These are phyloP conservation scores for Chorisops tibialis DNA, from an alignment of 2,888 invertebrate genomes.

Conservation along the genomic window DNA sequence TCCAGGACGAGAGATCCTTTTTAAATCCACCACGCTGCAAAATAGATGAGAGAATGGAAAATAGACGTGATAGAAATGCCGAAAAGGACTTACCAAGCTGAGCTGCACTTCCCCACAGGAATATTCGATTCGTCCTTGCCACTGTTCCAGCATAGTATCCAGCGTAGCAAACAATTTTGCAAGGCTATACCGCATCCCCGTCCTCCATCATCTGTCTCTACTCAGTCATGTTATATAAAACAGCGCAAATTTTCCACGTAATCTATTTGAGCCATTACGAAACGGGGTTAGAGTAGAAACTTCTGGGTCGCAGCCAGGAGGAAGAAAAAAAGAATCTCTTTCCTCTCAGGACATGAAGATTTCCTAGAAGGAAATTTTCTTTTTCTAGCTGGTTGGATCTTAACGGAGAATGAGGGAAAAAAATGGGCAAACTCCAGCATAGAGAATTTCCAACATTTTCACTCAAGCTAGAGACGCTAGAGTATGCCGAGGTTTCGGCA, in stretches of 20 bases:
- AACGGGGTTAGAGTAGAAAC: neutral
- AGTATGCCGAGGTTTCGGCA: neutral
- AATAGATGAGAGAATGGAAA: slow-evolving; percentile 21
- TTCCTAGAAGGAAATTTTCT: slow-evolving; percentile 19
- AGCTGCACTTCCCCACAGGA: neutral
- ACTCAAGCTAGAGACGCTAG: too few species aligned
- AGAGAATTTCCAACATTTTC: slow-evolving; percentile 20
- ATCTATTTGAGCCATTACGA: slow-evolving; percentile 33
- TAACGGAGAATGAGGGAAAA: slow-evolving; percentile 5
- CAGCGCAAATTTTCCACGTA: slow-evolving; percentile 33
- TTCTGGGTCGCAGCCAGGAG: neutral
- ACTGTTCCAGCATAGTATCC: neutral
- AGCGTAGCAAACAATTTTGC: neutral
- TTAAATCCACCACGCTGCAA: slow-evolving; percentile 3
- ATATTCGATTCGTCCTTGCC: neutral
- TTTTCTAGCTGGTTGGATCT: slow-evolving; percentile 23
- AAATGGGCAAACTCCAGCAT: neutral
- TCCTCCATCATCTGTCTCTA: neutral
- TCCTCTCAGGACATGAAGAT: neutral
- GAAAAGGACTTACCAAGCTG: neutral
- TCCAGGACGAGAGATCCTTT: slow-evolving; percentile 5
- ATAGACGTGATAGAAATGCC: slow-evolving; percentile 29
- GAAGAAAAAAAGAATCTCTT: too few species aligned
- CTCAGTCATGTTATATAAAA: slow-evolving; percentile 10
- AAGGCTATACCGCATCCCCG: neutral